A percentile compares a stretch with the other conserved stretches of the same genome.
Conservation (phyloP, 2,113 vertebrate genomes). For the Mellivora capensis region DNA sequence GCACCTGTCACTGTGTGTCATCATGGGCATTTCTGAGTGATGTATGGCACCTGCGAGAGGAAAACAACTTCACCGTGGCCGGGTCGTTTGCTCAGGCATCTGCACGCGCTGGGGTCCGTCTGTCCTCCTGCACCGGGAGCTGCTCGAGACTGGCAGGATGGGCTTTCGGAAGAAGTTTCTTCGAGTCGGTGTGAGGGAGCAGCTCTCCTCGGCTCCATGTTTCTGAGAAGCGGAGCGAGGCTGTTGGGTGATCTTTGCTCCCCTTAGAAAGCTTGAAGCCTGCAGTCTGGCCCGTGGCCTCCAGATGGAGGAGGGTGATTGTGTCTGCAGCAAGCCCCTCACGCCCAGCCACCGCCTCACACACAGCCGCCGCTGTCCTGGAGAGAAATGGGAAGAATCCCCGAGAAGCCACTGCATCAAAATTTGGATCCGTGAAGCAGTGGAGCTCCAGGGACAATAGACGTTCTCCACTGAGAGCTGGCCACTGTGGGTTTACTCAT, state of each 20-base stretch:
- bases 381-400: not conserved
- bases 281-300: not conserved
- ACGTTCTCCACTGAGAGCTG: not conserved
- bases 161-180: not conserved
- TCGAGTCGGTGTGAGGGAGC: not conserved
- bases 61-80: not conserved
- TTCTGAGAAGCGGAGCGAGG: not conserved
- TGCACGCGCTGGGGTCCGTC: not conserved
- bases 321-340: not conserved
- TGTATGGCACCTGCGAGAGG: not conserved
- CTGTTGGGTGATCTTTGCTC: not conserved
- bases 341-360: accelerated
- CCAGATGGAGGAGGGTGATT: not conserved
- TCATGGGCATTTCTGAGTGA: not conserved
- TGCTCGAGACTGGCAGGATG: not conserved
- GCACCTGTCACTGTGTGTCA: constrained; percentile 16
- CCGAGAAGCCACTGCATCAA: not conserved
- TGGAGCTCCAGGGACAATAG: accelerated
- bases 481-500: not conserved
- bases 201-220: not conserved
- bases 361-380: accelerated
- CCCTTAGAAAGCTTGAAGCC: accelerated
- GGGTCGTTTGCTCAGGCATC: not conserved
- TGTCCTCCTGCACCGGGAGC: constrained; percentile 10
- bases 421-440: too few species aligned